These are phyloP conservation scores for Helicolenus hilgendorfi DNA, from an alignment of 2,797 vertebrate genomes.

Conservation along the genomic window DNA sequence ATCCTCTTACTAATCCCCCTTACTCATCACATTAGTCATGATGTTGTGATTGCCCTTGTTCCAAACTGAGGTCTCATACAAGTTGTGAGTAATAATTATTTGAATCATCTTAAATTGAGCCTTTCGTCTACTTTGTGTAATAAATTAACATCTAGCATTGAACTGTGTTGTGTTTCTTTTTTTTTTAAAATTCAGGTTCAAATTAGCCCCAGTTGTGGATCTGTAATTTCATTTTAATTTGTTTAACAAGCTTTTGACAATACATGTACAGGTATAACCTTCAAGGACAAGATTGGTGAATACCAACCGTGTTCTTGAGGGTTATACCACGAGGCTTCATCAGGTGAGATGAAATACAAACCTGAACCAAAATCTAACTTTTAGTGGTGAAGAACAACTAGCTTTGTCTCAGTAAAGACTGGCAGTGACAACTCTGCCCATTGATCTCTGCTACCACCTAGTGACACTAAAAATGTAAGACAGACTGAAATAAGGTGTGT, in stretches of 20 bases:
- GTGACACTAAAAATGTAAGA: conserved; percentile 27
- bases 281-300: neutral
- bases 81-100: conserved; percentile 78
- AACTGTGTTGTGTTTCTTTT: conserved; percentile 17
- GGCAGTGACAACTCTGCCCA: neutral
- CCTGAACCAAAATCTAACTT: neutral
- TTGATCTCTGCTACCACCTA: conserved; percentile 63
- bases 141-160: conserved; percentile 67
- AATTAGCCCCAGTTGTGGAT: neutral
- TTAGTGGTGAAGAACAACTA: neutral
- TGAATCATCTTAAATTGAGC: conserved; percentile 60
- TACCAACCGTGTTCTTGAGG: too few species aligned
- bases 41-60: conserved; percentile 44
- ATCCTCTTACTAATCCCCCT: conserved; percentile 12
- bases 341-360: neutral
- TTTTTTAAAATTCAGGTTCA: neutral
- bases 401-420: neutral
- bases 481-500: neutral
- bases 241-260: neutral
- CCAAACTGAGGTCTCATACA: conserved; percentile 57
- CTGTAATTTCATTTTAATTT: neutral
- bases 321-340: neutral
- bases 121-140: conserved; percentile 68
- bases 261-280: neutral
- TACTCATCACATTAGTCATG: conserved; percentile 9